These are phyloP conservation scores for Drosophila anomalipes DNA, from an alignment of 2,888 invertebrate species.

Conservation along the genomic window DNA sequence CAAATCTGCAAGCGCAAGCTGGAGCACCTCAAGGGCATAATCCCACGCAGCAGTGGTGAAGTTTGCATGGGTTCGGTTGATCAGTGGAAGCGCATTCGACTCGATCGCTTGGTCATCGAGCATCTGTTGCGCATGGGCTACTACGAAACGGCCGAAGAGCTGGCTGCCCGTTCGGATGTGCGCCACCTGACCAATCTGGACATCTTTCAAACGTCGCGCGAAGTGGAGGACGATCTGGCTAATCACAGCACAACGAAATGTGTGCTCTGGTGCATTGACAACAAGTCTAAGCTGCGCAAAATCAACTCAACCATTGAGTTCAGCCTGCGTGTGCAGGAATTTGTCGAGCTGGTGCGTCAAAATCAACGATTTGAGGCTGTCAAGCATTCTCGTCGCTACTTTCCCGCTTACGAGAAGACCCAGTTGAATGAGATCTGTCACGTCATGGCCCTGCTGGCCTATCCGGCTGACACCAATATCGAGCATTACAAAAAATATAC, in stretches of 20 bases:
- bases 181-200: conserved; percentile 96
- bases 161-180: conserved; percentile 92
- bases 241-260: conserved; percentile 94
- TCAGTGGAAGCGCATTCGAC: conserved; percentile 84
- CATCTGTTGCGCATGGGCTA: conserved; percentile 97
- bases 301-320: conserved; percentile 98
- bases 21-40: conserved; percentile 91
- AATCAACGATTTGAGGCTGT: conserved; percentile 96
- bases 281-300: conserved; percentile 97
- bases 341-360: conserved; percentile 95
- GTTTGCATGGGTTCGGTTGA: conserved; percentile 83
- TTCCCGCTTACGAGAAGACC: conserved; percentile 94
- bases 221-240: conserved; percentile 94
- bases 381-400: conserved; percentile 96
- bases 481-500: conserved; percentile 90
- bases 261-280: conserved; percentile 98
- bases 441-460: conserved; percentile 98
- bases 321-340: conserved; percentile 93
- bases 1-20: conserved; percentile 96
- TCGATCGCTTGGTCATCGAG: conserved; percentile 98
- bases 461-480: conserved; percentile 91
- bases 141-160: conserved; percentile 95
- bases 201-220: conserved; percentile 92
- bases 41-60: conserved; percentile 80
- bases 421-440: conserved; percentile 95